Evolutionary conservation across 2,797 vertebrate species (phyloP), one percentile per base, ranked within the genome.

Genomic region (Adelosebastes latens): DNA sequence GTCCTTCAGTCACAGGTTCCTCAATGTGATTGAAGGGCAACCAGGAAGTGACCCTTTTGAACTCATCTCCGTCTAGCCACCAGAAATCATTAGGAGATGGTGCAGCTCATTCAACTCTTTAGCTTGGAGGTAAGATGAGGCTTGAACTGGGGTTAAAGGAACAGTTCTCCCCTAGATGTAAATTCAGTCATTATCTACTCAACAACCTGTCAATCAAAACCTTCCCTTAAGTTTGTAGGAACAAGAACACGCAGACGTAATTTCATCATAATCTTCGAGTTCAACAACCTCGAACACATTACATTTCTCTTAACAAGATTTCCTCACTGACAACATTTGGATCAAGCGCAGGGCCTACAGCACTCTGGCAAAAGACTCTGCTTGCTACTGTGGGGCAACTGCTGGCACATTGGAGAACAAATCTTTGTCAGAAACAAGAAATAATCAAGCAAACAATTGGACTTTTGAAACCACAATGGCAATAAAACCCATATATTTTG

Each of bases 11-110:
- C 65, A 75, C 22, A 58, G 60, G 56, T 75, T 82, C 63, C 68
- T 55, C 49, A 5, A 8, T 75, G 24, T 39, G 34, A 77, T 59
- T 65, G 78, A 87, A 86, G 77, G 72, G 32, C 31, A 79, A 77
- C 24, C 12, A 77, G 27, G 53, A 86, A 42, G 49, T 74, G 74
- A 81, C 66, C 63, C 67, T 66, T 86, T 53, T 72, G 53, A 85
- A 75, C 61, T 68, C 29, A 22, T 76, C 66, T 79, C 68, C 65
- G 56, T 80, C 52, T 25, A 39, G 78, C 76, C 58, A 69, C 36
- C 68, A 85, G 75, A 75, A 87, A 85, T 88, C 42, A 78, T 88
- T 81, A 78, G 49, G 55, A 66, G 74, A 85, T 25, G 18, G 59
- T 31, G 74, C 46, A 36, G 65, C 25, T 74, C 68, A 18, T 82